Conservation (phyloP, 2,888 invertebrate genomes). For the Zaprionus bogoriensis region DNA sequence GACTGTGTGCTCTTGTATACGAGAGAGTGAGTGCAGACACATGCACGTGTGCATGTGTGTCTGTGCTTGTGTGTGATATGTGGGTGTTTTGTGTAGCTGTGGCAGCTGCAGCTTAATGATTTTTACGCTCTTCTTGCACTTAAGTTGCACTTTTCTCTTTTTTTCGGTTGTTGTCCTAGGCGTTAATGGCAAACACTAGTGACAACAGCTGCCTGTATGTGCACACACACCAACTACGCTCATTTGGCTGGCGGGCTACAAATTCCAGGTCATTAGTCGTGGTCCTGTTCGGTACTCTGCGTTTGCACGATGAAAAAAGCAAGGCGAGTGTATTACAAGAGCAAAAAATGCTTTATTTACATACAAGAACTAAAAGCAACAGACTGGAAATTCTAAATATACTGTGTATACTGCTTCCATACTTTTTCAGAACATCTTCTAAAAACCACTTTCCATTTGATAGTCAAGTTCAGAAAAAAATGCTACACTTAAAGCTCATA, state of each 20-base stretch:
- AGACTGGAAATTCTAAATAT: conserved; percentile 5
- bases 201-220: conserved; percentile 67
- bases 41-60: conserved; percentile 7
- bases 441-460: not conserved
- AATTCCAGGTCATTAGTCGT: conserved; percentile 74
- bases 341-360: conserved; percentile 38
- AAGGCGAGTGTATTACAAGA: conserved; percentile 55
- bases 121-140: conserved; percentile 65
- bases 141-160: conserved; percentile 52
- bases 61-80: conserved; percentile 4
- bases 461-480: too few relatives aligned
- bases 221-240: conserved; percentile 33
- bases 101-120: conserved; percentile 72
- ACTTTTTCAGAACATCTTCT: too few relatives aligned
- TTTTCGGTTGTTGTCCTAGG: conserved; percentile 38
- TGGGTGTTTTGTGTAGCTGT: conserved; percentile 27
- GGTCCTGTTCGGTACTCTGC: conserved; percentile 36
- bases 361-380: conserved; percentile 36
- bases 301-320: conserved; percentile 21
- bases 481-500: too few relatives aligned
- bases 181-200: conserved; percentile 71
- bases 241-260: conserved; percentile 75
- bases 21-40: conserved; percentile 5
- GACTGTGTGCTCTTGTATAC: not conserved
- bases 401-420: too few relatives aligned